Evolutionary conservation across 1,140 invertebrate species (phyloP), one percentile per base, ranked within the genome.

Genomic region (Listronotus oregonensis): DNA sequence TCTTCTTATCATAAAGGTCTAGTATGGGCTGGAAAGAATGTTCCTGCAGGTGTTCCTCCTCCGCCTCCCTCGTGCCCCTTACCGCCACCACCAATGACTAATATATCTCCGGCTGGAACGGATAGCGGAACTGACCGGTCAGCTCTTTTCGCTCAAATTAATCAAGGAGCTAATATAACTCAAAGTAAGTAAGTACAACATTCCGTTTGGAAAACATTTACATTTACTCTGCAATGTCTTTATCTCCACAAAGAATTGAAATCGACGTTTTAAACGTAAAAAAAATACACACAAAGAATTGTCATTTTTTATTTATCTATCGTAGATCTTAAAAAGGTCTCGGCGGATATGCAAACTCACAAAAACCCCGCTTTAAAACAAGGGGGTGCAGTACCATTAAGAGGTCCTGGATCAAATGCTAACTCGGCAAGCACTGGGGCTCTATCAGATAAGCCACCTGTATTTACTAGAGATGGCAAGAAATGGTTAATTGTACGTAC

Each of bases 331-430:
- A 95, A 94, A 78, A 96, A 95, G 81, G 95, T 99, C 12, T 95
- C 95, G n/a, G 84, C 89, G 11, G 96, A 99, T 34, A 97, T 98
- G 95, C 96, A 99, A 82, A 99, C 97, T 5, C 97, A 99, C 81
- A 99, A 99, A 84, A 99, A 99, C 84, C 91, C 96, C 0, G 84
- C 84, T 14, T 80, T 99, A 58, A 85, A 95, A 37, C 84, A 89
- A 66, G 91, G 90, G n/a, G 90, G 91, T 5, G 90, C 90, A 40
- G 91, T 90, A 37, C 90, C 90, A 1, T 91, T 91, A 75, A 90
- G 90, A 78, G 82, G 88, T 47, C 84, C 87, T 3, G 78, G 77
- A 6, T 37, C 46, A 11, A 66, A 57, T 18, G 12, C 14, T 18
- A 21, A n/a, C 8, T n/a, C 46, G 0, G 51, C 31, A 6, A 17